Evolutionary conservation across 2,113 vertebrate species (phyloP).

Genomic region (Anoura caudifer): DNA sequence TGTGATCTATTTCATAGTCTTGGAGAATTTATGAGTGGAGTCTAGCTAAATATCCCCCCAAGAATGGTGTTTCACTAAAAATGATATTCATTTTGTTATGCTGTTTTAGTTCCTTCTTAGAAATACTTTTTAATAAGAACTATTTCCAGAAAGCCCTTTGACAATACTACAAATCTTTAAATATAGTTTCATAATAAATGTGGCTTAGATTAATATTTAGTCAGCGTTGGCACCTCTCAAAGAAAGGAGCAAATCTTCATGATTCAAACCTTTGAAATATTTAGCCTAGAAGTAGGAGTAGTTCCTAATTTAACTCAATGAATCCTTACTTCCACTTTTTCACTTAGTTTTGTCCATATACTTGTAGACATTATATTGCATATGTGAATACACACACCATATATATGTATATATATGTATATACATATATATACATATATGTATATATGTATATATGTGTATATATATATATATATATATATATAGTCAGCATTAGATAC

Average conservation of each 20-base stretch:
- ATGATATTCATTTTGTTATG: neutral
- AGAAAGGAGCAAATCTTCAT: neutral
- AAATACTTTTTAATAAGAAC: neutral
- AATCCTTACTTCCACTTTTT: neutral
- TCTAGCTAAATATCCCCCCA: constrained; percentile 3
- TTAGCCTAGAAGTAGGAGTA: neutral
- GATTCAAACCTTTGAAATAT: neutral
- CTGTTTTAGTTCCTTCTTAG: neutral
- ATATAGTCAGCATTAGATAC: neutral
- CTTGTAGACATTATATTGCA: neutral
- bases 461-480: neutral
- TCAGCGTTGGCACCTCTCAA: neutral
- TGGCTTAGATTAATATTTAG: neutral
- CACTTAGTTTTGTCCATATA: neutral
- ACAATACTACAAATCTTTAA: constrained; percentile 6
- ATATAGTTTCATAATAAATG: neutral
- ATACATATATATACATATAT: too few relatives aligned
- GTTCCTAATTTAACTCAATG: neutral
- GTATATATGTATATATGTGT: too few relatives aligned
- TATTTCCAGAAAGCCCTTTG: constrained; percentile 20
- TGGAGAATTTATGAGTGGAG: constrained; percentile 11
- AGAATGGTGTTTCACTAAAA: neutral
- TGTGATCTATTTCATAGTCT: neutral
- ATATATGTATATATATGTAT: too few relatives aligned
- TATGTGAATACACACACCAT: too few relatives aligned